Evolutionary conservation across 1,140 invertebrate species (phyloP), one percentile per base, ranked within the genome.

Genomic region (Scaptomyza hsui): DNA sequence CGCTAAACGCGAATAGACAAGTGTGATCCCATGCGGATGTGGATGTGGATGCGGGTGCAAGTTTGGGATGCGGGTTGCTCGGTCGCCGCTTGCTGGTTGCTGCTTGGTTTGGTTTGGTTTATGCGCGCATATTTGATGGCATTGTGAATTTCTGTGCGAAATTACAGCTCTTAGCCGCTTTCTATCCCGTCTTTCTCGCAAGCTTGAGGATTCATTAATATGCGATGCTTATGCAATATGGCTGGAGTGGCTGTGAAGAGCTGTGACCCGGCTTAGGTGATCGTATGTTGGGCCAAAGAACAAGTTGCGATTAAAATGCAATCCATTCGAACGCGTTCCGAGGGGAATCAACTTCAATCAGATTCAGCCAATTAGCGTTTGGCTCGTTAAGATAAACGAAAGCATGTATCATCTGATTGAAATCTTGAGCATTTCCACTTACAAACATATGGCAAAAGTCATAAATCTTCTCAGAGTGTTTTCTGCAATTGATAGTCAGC

Each of bases 1-100:
- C 55, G 71, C 78, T 78, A 83, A 81, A 82, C 78, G 79, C 65
- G 75, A 69, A 78, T 82, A 82, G 79, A 82, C 75, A 80, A 86
- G 80, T 76, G 80, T 80, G 76, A 83, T 81, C 77, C 73, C 59
- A 41, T 69, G 64, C 51, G 76, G 75, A 75, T 75, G 64, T 29
- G 42, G 53, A 52, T 59, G 48, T 10, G 53, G 26, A 19, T 47
- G 18, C 39, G 44, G 57, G 32, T 62, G 35, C 4, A 24, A 56
- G 13, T 19, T 47, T 35, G 4, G 56, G 41, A 19, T 61, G 55
- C 3, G 32, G 70, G 13, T 21, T 10, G 19, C 7, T n/a, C 39
- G 24, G 42, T 4, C 49, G 41, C 35, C n/a, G 42, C 2, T 7
- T 63, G 21, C 15, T 24, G 63, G 64, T 51, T 62, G 41, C 70